Conservation (phyloP, 2,888 invertebrate genomes). For the Electrophaes corylata region DNA sequence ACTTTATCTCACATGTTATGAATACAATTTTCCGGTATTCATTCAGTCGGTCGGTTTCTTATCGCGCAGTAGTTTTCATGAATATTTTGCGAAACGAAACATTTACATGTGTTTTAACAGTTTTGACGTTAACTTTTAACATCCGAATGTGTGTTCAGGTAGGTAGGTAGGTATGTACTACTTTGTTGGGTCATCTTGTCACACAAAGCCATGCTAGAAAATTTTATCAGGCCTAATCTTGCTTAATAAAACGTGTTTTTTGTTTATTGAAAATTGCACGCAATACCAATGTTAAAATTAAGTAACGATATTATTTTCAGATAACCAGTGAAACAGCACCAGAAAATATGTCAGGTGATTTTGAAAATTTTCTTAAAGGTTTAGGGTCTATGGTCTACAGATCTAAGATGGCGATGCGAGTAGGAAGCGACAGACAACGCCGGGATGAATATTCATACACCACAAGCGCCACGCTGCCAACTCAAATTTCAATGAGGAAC, state of each 20-base stretch:
- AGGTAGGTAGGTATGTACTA: too few relatives aligned
- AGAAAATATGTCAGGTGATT: constrained; percentile 43
- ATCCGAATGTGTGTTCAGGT: constrained; percentile 41
- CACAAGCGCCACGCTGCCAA: constrained; percentile 22
- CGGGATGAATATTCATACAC: constrained; percentile 27
- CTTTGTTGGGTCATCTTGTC: too few relatives aligned
- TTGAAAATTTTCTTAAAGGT: constrained; percentile 51
- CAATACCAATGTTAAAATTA: background rate
- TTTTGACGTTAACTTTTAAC: constrained; percentile 29
- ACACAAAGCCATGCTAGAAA: too few relatives aligned
- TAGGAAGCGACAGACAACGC: constrained; percentile 17
- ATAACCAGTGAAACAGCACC: constrained; percentile 8
- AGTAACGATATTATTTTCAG: constrained; percentile 3
- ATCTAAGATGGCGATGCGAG: constrained; percentile 35
- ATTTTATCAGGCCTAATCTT: background rate
- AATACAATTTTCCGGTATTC: constrained; percentile 29
- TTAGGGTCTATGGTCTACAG: constrained; percentile 54
- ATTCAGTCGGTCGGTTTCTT: constrained; percentile 37
- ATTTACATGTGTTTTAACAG: constrained; percentile 38
- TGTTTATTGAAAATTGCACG: constrained; percentile 6
- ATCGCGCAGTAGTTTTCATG: constrained; percentile 48
- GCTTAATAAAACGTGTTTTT: background rate
- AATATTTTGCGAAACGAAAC: constrained; percentile 42
- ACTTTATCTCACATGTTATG: constrained; percentile 26
- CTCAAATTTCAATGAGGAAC: constrained; percentile 31